Evolutionary conservation across 2,113 vertebrate species (phyloP).

Genomic region (Nasalis larvatus): DNA sequence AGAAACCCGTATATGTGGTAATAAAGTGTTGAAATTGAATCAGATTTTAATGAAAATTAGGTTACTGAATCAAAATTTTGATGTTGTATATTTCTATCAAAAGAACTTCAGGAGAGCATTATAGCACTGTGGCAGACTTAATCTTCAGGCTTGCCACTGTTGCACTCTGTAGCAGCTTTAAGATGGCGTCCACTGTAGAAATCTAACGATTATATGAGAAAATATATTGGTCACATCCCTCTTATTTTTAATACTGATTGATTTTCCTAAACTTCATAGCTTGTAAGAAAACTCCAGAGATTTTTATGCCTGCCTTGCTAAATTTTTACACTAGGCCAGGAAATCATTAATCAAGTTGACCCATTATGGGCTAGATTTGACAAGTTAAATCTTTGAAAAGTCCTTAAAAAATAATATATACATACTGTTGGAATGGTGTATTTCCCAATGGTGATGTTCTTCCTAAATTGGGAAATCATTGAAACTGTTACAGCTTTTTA

Average conservation of each 20-base stretch:
- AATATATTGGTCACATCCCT: not conserved
- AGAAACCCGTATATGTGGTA: not conserved
- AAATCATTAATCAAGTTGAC: not conserved
- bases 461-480: not conserved
- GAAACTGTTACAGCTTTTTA: not conserved
- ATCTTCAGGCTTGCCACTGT: not conserved
- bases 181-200: not conserved
- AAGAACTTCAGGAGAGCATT: not conserved
- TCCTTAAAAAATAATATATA: not conserved
- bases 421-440: not conserved
- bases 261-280: not conserved
- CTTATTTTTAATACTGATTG: not conserved
- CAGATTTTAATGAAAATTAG: constrained; percentile 9
- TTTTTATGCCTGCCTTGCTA: not conserved
- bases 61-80: not conserved
- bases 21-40: not conserved
- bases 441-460: not conserved
- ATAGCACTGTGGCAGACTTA: not conserved
- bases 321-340: not conserved
- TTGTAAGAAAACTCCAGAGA: not conserved
- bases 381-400: not conserved
- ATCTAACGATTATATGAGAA: constrained; percentile 9
- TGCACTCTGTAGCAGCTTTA: not conserved
- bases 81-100: not conserved
- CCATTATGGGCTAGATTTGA: not conserved